These are phyloP conservation scores for Ophioninae sp. DNA, from an alignment of 2,888 invertebrate genomes.

Conservation along the genomic window DNA sequence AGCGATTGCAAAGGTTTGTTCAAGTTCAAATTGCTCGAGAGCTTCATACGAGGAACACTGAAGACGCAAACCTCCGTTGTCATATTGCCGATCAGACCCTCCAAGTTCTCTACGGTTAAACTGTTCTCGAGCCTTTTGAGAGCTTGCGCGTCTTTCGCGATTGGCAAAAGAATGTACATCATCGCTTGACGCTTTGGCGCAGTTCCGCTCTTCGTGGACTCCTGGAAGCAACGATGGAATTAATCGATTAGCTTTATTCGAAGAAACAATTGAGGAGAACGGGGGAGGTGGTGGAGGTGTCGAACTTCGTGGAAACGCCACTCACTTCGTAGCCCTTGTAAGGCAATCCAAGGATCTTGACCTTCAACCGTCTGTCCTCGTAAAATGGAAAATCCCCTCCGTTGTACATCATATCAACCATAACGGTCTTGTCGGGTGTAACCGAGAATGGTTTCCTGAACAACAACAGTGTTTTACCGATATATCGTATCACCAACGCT, in stretches of 20 bases:
- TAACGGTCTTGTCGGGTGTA: conserved; percentile 72
- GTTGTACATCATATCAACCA: conserved; percentile 87
- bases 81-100: conserved; percentile 82
- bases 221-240: conserved; percentile 4
- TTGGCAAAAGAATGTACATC: conserved; percentile 87
- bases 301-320: background rate
- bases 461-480: conserved; percentile 31
- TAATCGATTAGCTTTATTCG: background rate
- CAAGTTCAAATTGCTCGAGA: conserved; percentile 84
- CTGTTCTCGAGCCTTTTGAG: conserved; percentile 82
- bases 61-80: conserved; percentile 82
- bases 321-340: conserved; percentile 84
- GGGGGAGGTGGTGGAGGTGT: too few species aligned
- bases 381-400: conserved; percentile 84
- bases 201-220: background rate
- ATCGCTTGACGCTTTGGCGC: conserved; percentile 70
- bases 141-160: conserved; percentile 80
- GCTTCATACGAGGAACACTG: conserved; percentile 88
- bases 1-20: conserved; percentile 83
- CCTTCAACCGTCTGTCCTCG: conserved; percentile 82
- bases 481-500: background rate
- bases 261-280: background rate
- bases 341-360: conserved; percentile 87
- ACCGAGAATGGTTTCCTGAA: conserved; percentile 83
- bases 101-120: conserved; percentile 82